These are phyloP conservation scores for Sorex fumeus DNA, from an alignment of 2,113 vertebrate genomes.

Conservation along the genomic window DNA sequence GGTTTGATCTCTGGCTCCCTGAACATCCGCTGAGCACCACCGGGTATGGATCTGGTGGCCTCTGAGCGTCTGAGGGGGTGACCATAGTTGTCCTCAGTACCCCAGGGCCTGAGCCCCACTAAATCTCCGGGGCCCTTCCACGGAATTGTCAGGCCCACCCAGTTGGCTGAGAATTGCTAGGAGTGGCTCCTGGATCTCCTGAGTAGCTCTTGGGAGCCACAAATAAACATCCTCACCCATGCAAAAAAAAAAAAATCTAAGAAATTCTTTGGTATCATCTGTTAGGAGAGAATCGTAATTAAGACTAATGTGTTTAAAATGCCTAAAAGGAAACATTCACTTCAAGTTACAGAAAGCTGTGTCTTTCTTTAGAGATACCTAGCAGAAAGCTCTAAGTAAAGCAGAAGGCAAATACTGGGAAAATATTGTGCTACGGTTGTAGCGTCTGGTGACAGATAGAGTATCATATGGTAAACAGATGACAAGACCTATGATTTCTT, in stretches of 20 bases:
- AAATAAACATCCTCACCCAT: no score
- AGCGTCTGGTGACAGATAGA: constrained; percentile 53
- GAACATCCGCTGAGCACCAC: no score
- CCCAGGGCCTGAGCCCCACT: no score
- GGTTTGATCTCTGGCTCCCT: no score
- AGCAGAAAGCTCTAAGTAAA: constrained; percentile 56
- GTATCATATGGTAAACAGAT: constrained; percentile 61
- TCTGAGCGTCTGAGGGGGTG: no score
- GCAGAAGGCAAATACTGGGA: constrained; percentile 42
- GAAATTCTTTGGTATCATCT: constrained; percentile 67
- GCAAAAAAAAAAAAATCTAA: background rate
- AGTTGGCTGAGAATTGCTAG: no score
- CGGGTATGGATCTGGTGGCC: no score
- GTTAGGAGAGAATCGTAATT: constrained; percentile 43
- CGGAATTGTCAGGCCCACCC: no score
- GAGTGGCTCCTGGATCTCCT: no score
- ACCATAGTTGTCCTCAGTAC: no score
- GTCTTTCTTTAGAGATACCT: constrained; percentile 63
- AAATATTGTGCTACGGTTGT: constrained; percentile 30
- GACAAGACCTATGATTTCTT: constrained; percentile 82
- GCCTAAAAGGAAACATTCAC: constrained; percentile 45
- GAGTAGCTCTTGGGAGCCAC: no score
- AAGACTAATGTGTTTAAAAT: constrained; percentile 65
- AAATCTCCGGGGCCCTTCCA: no score
- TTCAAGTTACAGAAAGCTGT: constrained; percentile 59